A percentile compares a stretch with the other conserved stretches of the same genome.
These are phyloP conservation scores for Mellilla xanthometata DNA, from an alignment of 2,888 invertebrate genomes.

Conservation along the genomic window DNA sequence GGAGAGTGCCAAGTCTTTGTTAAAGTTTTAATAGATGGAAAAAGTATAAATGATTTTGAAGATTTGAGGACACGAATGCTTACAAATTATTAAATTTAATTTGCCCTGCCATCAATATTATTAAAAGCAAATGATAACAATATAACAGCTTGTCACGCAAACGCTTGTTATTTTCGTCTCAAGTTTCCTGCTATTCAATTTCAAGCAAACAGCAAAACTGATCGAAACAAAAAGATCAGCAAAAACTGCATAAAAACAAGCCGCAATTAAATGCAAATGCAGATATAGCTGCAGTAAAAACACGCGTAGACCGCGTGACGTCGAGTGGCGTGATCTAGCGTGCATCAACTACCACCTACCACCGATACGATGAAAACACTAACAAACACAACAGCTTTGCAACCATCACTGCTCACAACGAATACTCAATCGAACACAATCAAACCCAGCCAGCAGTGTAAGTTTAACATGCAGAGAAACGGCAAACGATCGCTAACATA, in stretches of 20 bases:
- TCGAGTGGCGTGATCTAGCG: conserved; percentile 30
- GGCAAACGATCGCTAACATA: not conserved
- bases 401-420: conserved; percentile 8
- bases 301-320: conserved; percentile 31
- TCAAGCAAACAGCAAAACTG: conserved; percentile 6
- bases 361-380: not conserved
- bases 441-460: conserved; percentile 15
- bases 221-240: conserved; percentile 22
- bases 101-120: no score
- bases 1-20: no score
- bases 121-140: no score
- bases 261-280: conserved; percentile 30
- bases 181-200: conserved; percentile 7
- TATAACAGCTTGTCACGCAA: no score
- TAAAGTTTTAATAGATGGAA: no score
- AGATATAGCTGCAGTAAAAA: conserved; percentile 23
- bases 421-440: not conserved
- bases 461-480: not conserved
- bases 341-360: conserved; percentile 14
- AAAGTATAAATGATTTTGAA: no score
- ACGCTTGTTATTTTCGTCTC: not conserved
- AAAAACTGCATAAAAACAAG: conserved; percentile 23
- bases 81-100: no score
- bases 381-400: not conserved
- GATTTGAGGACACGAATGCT: no score